Conservation (phyloP, 2,888 invertebrate species). For the Epinotia bilunana region DNA sequence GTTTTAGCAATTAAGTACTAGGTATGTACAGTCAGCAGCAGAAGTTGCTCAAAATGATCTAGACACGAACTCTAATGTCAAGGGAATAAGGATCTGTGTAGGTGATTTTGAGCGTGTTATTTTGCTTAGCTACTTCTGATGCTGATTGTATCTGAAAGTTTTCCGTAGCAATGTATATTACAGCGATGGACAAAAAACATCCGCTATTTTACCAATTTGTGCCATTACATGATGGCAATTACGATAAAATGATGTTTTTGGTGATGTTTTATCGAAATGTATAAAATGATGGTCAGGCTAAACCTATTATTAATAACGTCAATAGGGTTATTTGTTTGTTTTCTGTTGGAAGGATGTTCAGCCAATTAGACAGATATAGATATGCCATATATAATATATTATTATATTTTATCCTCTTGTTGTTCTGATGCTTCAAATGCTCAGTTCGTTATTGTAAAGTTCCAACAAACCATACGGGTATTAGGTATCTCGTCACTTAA, state of each 20-base stretch:
- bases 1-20: too few relatives aligned
- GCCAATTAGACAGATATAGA: not conserved
- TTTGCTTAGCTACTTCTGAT: too few relatives aligned
- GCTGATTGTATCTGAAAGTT: not conserved
- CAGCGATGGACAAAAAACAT: constrained; percentile 19
- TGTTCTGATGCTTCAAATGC: too few relatives aligned
- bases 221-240: constrained; percentile 19
- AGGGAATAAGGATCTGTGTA: too few relatives aligned
- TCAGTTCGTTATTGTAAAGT: not conserved
- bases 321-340: not conserved
- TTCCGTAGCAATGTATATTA: not conserved
- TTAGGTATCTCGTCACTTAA: too few relatives aligned
- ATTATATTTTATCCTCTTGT: not conserved
- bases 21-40: too few relatives aligned
- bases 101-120: too few relatives aligned
- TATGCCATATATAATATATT: too few relatives aligned
- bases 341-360: not conserved
- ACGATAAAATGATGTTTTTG: constrained; percentile 13
- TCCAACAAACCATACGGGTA: not conserved
- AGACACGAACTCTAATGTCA: too few relatives aligned
- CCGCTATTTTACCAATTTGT: constrained; percentile 22
- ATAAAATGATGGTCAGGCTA: not conserved
- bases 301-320: not conserved
- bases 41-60: too few relatives aligned
- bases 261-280: constrained; percentile 7